Conservation (phyloP, 2,113 vertebrate species). For the Dicentrarchus labrax region DNA sequence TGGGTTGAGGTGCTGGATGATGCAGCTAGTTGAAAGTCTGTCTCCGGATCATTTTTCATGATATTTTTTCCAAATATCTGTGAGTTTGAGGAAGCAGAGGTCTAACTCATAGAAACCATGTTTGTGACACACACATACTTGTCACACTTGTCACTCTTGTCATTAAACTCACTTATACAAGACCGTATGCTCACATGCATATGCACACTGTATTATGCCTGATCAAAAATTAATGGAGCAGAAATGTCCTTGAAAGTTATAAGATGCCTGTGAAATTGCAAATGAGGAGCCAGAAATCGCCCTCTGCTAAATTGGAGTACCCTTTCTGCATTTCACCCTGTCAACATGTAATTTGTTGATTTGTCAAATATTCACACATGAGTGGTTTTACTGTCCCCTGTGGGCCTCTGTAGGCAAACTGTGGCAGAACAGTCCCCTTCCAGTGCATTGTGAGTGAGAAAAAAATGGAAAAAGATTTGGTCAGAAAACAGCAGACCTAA, state of each 20-base stretch:
- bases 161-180: constrained; percentile 51
- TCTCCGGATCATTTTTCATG: neutral
- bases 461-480: constrained; percentile 28
- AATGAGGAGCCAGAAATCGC: constrained; percentile 41
- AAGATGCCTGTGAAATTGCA: constrained; percentile 63
- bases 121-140: constrained; percentile 37
- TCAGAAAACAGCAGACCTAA: constrained; percentile 52
- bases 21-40: neutral
- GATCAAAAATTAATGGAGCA: constrained; percentile 68
- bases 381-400: constrained; percentile 41
- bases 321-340: constrained; percentile 52
- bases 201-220: constrained; percentile 54
- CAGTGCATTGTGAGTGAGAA: constrained; percentile 29
- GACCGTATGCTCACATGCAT: constrained; percentile 42
- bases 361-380: constrained; percentile 66
- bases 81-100: neutral
- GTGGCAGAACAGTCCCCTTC: constrained; percentile 37
- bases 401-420: constrained; percentile 54
- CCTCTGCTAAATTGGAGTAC: constrained; percentile 41
- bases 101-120: constrained; percentile 11
- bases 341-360: constrained; percentile 63
- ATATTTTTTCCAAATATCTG: neutral
- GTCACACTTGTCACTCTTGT: constrained; percentile 47
- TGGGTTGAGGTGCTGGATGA: neutral
- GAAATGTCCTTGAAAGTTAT: constrained; percentile 75